Conservation (phyloP, 2,888 invertebrate species). For the Lampropteryx suffumata region DNA sequence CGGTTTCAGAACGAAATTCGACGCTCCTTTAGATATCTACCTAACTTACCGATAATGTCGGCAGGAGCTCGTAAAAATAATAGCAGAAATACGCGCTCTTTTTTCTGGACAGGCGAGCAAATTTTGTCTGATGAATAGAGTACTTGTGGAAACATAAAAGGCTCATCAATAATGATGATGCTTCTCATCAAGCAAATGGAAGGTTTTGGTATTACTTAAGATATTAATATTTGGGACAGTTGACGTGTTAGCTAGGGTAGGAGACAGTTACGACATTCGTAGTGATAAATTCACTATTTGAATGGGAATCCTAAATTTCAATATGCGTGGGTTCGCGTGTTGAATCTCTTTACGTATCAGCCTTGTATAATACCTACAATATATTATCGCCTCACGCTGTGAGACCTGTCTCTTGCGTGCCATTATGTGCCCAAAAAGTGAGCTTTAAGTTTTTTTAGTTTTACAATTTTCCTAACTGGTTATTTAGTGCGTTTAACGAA, state of each 20-base stretch:
- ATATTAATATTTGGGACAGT: constrained; percentile 61
- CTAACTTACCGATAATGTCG: neutral
- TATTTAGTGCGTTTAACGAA: no score
- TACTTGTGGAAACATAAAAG: constrained; percentile 47
- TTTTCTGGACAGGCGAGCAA: constrained; percentile 45
- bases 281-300: constrained; percentile 37
- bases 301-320: constrained; percentile 3
- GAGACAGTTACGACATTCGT: constrained; percentile 39
- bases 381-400: neutral
- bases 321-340: neutral
- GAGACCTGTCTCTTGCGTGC: no score
- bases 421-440: no score
- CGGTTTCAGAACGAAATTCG: constrained; percentile 20
- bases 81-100: constrained; percentile 34
- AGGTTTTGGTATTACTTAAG: constrained; percentile 53
- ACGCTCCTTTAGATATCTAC: no score
- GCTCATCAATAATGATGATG: constrained; percentile 60
- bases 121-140: constrained; percentile 47
- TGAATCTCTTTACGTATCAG: neutral
- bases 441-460: no score
- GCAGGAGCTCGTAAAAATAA: constrained; percentile 33
- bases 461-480: no score
- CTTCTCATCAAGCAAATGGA: constrained; percentile 64
- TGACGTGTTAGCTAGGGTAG: constrained; percentile 33
- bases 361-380: neutral